These are phyloP conservation scores for Nesometra sesokonis DNA, from an alignment of 35 echinoderm and acorn worm species.

Conservation along the genomic window DNA sequence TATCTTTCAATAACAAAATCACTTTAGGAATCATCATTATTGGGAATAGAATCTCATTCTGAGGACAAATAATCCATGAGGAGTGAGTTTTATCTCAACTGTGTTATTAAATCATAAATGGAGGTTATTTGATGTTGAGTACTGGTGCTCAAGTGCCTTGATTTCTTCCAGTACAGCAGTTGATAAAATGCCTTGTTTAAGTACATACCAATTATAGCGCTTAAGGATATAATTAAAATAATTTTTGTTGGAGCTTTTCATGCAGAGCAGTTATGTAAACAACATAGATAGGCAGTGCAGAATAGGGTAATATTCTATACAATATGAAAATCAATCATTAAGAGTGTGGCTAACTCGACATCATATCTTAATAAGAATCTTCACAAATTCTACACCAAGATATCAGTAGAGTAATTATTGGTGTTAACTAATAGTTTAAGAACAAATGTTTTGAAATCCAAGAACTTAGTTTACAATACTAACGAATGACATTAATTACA, in stretches of 20 bases:
- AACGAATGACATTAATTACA: not conserved
- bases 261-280: not conserved
- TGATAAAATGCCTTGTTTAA: not conserved
- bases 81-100: not conserved
- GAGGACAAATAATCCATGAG: not conserved
- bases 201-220: not conserved
- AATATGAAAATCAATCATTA: not conserved
- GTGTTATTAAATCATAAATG: not conserved
- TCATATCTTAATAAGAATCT: not conserved
- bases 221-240: not conserved
- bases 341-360: not conserved
- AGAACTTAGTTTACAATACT: not conserved
- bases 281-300: not conserved
- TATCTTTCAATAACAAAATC: not conserved
- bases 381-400: not conserved
- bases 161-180: not conserved
- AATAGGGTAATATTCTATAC: not conserved
- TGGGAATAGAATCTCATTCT: not conserved
- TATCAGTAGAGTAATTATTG: not conserved
- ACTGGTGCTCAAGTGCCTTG: not conserved
- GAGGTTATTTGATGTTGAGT: not conserved
- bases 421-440: not conserved
- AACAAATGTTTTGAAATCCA: not conserved
- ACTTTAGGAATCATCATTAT: not conserved
- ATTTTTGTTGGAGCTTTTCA: not conserved